Conservation (phyloP, 2,797 vertebrate genomes). For the Phalanger gymnotis region DNA sequence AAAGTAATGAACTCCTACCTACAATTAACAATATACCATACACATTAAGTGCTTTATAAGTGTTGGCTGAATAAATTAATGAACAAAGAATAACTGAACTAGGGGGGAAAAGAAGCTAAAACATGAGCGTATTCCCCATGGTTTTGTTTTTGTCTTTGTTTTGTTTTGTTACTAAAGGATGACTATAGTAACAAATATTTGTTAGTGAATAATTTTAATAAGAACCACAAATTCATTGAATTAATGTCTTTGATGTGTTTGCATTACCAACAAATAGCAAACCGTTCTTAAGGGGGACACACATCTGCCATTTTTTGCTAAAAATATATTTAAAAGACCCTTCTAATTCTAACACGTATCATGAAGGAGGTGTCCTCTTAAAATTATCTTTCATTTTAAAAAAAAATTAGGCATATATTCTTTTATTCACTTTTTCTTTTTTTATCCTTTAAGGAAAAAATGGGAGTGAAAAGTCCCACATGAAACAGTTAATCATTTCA, state of each 20-base stretch:
- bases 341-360: conserved; percentile 29
- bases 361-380: fast-evolving
- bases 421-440: conserved; percentile 2
- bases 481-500: conserved; percentile 49
- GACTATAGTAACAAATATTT: not conserved
- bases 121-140: not conserved
- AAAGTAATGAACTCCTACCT: not conserved
- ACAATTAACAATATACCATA: not conserved
- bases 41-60: not conserved
- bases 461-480: conserved; percentile 5
- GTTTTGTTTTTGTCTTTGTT: not conserved
- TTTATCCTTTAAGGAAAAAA: not conserved
- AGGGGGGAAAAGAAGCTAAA: not conserved
- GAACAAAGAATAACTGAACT: not conserved
- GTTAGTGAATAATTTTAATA: conserved; percentile 1
- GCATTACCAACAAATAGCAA: conserved; percentile 19
- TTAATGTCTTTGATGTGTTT: not conserved
- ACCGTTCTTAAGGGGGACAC: conserved; percentile 13
- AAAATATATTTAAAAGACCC: not conserved
- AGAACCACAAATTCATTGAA: conserved; percentile 1
- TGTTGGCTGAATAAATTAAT: not conserved
- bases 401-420: not conserved
- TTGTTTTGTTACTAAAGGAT: not conserved
- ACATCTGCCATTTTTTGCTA: not conserved
- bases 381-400: not conserved